These are phyloP conservation scores for Sipha maydis DNA, from an alignment of 2,888 invertebrate genomes.

Conservation along the genomic window DNA sequence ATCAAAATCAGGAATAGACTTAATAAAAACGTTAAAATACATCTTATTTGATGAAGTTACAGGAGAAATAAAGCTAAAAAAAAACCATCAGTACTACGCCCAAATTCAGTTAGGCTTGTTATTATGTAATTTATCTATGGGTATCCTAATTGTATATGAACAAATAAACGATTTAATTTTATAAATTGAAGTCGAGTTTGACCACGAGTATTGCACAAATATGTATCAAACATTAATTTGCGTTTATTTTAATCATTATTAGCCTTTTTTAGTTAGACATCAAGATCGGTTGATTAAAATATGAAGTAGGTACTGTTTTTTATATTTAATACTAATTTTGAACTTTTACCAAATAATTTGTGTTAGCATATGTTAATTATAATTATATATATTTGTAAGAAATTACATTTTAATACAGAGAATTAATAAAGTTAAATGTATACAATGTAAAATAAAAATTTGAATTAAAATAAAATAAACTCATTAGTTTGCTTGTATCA, in stretches of 20 bases:
- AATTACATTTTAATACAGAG: no score
- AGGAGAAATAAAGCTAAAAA: conserved; percentile 13
- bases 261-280: conserved; percentile 1
- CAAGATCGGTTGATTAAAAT: background rate
- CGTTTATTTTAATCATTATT: background rate
- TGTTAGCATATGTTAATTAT: background rate
- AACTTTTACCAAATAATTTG: background rate
- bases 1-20: conserved; percentile 24
- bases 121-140: background rate
- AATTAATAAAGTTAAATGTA: no score
- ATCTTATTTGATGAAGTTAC: conserved; percentile 14
- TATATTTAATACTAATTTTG: background rate
- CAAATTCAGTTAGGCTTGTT: conserved; percentile 26
- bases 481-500: background rate
- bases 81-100: no score
- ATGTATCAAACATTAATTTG: background rate
- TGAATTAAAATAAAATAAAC: no score
- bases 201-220: background rate
- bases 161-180: background rate
- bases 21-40: conserved; percentile 22
- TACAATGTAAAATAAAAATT: conserved; percentile 1
- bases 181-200: background rate
- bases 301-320: background rate
- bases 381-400: no score
- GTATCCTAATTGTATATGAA: background rate